Conservation (phyloP, 2,888 invertebrate genomes). For the Caenorhabditis doughertyi region DNA sequence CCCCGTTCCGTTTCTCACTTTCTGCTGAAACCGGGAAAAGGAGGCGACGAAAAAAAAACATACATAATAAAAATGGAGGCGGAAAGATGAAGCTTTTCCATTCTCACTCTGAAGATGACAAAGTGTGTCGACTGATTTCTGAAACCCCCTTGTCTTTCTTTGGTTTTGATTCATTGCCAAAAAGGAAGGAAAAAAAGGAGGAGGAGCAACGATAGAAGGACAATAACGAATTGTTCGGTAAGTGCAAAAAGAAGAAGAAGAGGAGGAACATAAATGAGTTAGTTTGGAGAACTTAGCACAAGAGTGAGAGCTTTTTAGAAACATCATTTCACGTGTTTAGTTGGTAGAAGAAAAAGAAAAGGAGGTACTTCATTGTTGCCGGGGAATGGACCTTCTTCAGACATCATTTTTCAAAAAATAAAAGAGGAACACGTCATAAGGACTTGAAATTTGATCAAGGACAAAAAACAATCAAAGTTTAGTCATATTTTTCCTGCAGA, state of each 20-base stretch:
- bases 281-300: constrained; percentile 1
- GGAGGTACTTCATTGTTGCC: constrained; percentile 32
- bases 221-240: constrained; percentile 50
- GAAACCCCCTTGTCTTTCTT: neutral
- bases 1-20: constrained; percentile 27
- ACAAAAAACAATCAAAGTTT: constrained; percentile 23
- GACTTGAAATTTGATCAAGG: constrained; percentile 27
- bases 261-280: constrained; percentile 43
- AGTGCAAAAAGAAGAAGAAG: constrained; percentile 23
- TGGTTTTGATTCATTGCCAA: constrained; percentile 3
- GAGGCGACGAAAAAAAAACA: constrained; percentile 42
- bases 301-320: neutral
- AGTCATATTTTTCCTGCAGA: constrained; percentile 3
- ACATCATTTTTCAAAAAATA: neutral
- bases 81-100: constrained; percentile 9
- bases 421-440: constrained; percentile 11
- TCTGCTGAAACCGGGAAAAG: constrained; percentile 30
- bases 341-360: neutral
- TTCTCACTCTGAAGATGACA: constrained; percentile 39
- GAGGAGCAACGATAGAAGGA: neutral
- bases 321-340: constrained; percentile 11
- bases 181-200: neutral
- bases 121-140: constrained; percentile 52
- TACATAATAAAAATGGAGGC: constrained; percentile 52
- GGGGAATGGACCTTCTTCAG: constrained; percentile 21